Evolutionary conservation across 1,140 invertebrate species (phyloP).

Genomic region (Lepeophtheirus salmonis): DNA sequence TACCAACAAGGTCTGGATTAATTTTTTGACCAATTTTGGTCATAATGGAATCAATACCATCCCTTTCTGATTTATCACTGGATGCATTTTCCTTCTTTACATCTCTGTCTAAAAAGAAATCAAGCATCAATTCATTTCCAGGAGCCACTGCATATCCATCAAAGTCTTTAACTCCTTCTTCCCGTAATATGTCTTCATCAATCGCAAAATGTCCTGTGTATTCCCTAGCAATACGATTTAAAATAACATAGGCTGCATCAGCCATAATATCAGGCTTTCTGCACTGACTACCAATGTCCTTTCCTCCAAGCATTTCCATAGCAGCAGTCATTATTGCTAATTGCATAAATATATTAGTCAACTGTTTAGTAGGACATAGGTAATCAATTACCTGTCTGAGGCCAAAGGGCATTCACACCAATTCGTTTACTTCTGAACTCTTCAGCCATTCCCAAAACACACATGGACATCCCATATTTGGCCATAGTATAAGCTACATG

Average conservation of each 20-base stretch:
- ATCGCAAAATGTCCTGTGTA: slow-evolving; percentile 69
- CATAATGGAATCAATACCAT: background rate
- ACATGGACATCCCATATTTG: slow-evolving; percentile 99
- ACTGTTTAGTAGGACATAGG: background rate
- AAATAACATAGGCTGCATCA: slow-evolving; percentile 79
- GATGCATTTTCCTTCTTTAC: slow-evolving; percentile 20
- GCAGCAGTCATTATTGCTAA: slow-evolving; percentile 83
- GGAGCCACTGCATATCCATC: slow-evolving; percentile 62
- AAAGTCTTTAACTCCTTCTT: slow-evolving; percentile 62
- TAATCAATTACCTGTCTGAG: slow-evolving; percentile 64
- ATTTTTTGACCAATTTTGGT: background rate
- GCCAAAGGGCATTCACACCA: slow-evolving; percentile 94
- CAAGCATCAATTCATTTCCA: slow-evolving; percentile 48
- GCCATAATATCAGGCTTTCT: slow-evolving; percentile 82
- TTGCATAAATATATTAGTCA: slow-evolving; percentile 21
- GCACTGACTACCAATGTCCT: slow-evolving; percentile 34
- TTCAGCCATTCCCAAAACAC: slow-evolving; percentile 82
- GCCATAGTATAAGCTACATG: slow-evolving; percentile 96
- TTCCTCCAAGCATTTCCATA: slow-evolving; percentile 66
- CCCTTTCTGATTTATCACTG: slow-evolving; percentile 2
- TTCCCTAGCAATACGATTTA: slow-evolving; percentile 51
- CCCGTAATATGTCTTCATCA: slow-evolving; percentile 71
- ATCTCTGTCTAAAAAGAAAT: slow-evolving; percentile 69
- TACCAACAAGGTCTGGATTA: background rate
- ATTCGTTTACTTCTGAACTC: slow-evolving; percentile 64